Percentiles rank a stretch among this genome's conserved stretches.
Conservation (phyloP, 2,888 invertebrate species). For the Clivina fossor region DNA sequence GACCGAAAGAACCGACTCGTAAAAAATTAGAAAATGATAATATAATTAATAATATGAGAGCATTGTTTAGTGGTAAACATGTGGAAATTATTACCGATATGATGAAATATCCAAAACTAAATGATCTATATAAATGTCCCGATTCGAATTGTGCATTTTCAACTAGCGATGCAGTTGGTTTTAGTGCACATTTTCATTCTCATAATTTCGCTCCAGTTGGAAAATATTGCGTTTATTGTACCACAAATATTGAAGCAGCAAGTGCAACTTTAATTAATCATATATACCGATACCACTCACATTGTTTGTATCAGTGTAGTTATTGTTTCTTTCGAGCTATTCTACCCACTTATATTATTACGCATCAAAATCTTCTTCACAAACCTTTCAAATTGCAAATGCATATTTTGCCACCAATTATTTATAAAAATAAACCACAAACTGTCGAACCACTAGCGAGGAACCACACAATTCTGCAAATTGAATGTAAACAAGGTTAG, state of each 20-base stretch:
- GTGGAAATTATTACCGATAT: too few species aligned
- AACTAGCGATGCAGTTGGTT: slow-evolving; percentile 48
- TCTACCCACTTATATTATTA: slow-evolving; percentile 60
- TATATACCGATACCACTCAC: slow-evolving; percentile 62
- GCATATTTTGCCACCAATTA: slow-evolving; percentile 39
- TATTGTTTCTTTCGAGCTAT: slow-evolving; percentile 70
- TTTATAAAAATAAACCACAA: not conserved
- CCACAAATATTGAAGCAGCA: slow-evolving; percentile 18
- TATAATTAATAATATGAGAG: too few species aligned
- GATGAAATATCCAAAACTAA: slow-evolving; percentile 49
- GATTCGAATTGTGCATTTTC: slow-evolving; percentile 55
- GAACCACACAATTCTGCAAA: slow-evolving; percentile 41
- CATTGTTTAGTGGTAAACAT: too few species aligned
- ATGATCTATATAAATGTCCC: slow-evolving; percentile 61
- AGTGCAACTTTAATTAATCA: slow-evolving; percentile 50
- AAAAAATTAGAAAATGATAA: too few species aligned
- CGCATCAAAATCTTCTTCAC: slow-evolving; percentile 56
- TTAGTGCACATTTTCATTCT: slow-evolving; percentile 52
- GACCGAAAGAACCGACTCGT: too few species aligned
- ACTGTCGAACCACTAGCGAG: slow-evolving; percentile 9
- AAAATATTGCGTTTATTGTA: slow-evolving; percentile 63
- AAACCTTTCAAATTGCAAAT: slow-evolving; percentile 46
- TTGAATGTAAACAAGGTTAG: slow-evolving; percentile 43
- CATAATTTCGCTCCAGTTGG: slow-evolving; percentile 49
- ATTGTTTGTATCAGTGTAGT: slow-evolving; percentile 64